These are phyloP conservation scores for Poeciliopsis occidentalis DNA, from an alignment of 2,113 vertebrate genomes.

Conservation along the genomic window DNA sequence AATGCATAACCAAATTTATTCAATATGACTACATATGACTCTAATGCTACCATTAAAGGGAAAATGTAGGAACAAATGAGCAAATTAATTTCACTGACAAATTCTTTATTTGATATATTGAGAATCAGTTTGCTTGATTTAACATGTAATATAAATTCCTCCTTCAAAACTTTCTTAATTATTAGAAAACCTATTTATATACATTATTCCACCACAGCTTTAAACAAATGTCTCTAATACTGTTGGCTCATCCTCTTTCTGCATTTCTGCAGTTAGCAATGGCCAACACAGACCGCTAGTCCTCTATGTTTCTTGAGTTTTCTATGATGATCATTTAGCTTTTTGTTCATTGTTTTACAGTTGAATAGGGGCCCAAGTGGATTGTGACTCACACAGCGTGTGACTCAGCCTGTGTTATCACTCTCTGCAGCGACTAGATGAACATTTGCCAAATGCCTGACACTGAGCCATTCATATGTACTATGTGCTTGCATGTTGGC, in stretches of 20 bases:
- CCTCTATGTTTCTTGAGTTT: conserved; percentile 15
- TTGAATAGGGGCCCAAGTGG: conserved; percentile 8
- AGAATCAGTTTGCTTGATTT: too few relatives aligned
- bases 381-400: conserved; percentile 24
- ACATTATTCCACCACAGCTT: too few relatives aligned
- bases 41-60: too few relatives aligned
- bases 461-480: conserved; percentile 40
- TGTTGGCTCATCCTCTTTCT: conserved; percentile 13
- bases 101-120: too few relatives aligned
- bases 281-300: conserved; percentile 23
- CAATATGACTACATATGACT: too few relatives aligned
- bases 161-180: too few relatives aligned
- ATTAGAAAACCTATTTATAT: too few relatives aligned
- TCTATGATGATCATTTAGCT: conserved; percentile 32
- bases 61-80: too few relatives aligned
- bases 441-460: conserved; percentile 37
- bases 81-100: too few relatives aligned
- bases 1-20: too few relatives aligned
- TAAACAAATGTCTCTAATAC: conserved; percentile 11
- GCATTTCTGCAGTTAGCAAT: conserved; percentile 3
- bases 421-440: conserved; percentile 29
- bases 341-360: conserved; percentile 11
- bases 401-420: conserved; percentile 45
- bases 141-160: too few relatives aligned
- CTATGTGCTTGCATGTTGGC: conserved; percentile 27